phyloP scores from a whole-genome alignment of 2,888 invertebrate species.

The Taphrorychus bicolor region DNA sequence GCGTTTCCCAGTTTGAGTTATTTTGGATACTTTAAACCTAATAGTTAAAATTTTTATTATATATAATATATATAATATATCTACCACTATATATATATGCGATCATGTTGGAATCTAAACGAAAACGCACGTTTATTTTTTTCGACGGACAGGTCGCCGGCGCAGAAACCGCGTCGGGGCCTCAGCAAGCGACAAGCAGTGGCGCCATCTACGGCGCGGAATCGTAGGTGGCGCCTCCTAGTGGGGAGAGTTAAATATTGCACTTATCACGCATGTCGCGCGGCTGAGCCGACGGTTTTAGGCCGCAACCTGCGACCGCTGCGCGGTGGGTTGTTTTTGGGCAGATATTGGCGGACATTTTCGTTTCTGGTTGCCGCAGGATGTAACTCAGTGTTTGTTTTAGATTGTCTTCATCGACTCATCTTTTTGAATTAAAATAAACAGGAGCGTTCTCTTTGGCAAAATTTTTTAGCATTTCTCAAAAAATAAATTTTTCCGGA shows the following conservation, averaged over 20 bases:
- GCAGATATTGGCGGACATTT: too few relatives aligned
- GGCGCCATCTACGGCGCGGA: neutral
- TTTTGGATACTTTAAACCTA: constrained; percentile 63
- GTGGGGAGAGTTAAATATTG: neutral
- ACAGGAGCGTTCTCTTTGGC: too few relatives aligned
- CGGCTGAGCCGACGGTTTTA: too few relatives aligned
- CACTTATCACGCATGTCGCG: neutral
- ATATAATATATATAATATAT: constrained; percentile 61
- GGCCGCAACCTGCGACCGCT: too few relatives aligned
- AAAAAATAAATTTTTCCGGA: too few relatives aligned
- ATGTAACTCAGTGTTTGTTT: too few relatives aligned
- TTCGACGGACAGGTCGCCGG: neutral
- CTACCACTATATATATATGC: constrained; percentile 63
- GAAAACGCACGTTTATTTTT: constrained; percentile 10
- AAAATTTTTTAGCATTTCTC: too few relatives aligned
- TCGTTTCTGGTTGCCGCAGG: too few relatives aligned
- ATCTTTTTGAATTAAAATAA: too few relatives aligned
- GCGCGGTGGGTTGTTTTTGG: neutral
- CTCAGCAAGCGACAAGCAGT: neutral
- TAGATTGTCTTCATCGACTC: too few relatives aligned
- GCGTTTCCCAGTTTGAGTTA: constrained; percentile 63
- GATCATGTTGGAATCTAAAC: constrained; percentile 45
- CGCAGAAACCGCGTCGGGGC: neutral
- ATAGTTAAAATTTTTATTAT: constrained; percentile 60
- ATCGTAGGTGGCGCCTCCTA: neutral